Evolutionary conservation across 1,140 invertebrate species (phyloP), one percentile per base, ranked within the genome.

Genomic region (Lepidurus packardi): DNA sequence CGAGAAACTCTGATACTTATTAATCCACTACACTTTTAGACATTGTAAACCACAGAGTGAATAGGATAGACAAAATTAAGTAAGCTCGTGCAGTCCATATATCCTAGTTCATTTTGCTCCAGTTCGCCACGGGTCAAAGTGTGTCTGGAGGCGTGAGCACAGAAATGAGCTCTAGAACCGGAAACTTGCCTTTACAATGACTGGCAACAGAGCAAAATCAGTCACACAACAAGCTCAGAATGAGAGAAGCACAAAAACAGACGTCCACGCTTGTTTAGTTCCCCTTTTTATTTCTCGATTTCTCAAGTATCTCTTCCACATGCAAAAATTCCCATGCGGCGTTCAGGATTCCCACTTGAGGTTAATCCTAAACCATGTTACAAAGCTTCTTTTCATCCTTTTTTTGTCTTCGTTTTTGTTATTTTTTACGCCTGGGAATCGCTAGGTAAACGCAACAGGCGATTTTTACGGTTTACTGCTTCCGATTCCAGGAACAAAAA

Each of bases 361-460:
- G 53, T 65, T 65, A 65, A 65, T 65, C 53, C 53, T 65, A 9
- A 65, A 65, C 53, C 53, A 65, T 65, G 13, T 16, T 65, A 65
- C 16, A 13, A 65, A 65, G 21, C 16, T 11, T 13, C 53, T 65
- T 7, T 9, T 7, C 53, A 21, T 65, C 53, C 13, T 65, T 65
- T 21, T 65, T 21, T 65, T n/a, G 5, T 16, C 53, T 65, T 65
- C 53, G 10, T 65, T 21, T 65, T 65, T 21, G 53, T 65, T 13
- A 34, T 34, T 65, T 9, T 21, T 1, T 16, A 13, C 53, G 53
- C 21, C 53, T 65, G 53, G 53, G 53, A 65, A 65, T 65, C 16
- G 53, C 16, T 65, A 34, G 34, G 34, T 34, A 34, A 65, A 65
- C 53, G 13, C 21, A 65, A 65, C 53, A 9, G 34, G 34, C 2